These are phyloP conservation scores for Stenodema calcarata DNA, from an alignment of 2,888 invertebrate species.

Conservation along the genomic window DNA sequence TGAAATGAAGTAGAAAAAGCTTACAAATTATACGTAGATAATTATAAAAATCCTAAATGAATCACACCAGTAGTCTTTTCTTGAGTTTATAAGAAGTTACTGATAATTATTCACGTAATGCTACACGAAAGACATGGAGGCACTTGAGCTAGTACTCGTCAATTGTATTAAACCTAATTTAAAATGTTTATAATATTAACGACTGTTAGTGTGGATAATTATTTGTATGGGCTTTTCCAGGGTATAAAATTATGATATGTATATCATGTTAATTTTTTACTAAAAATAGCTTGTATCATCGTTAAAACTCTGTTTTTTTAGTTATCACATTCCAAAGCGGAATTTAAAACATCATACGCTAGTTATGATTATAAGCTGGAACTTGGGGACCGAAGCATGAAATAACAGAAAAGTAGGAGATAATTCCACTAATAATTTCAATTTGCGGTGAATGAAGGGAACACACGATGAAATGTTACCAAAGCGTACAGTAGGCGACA, in stretches of 20 bases:
- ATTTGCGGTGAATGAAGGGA: no score
- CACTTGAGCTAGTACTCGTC: background rate
- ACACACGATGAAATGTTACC: no score
- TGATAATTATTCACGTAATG: background rate
- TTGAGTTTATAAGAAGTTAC: background rate
- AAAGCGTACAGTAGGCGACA: no score
- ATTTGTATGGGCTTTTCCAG: background rate
- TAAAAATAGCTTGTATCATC: background rate
- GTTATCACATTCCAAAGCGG: constrained; percentile 33
- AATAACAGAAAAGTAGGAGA: no score
- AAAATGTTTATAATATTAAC: background rate
- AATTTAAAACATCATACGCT: background rate
- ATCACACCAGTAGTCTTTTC: constrained; percentile 27
- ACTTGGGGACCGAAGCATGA: background rate
- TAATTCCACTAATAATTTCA: no score
- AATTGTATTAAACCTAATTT: background rate
- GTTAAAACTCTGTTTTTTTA: background rate
- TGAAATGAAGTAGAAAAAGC: background rate
- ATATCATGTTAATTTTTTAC: background rate
- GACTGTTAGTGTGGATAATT: background rate
- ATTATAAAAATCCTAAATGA: background rate
- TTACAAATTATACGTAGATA: background rate
- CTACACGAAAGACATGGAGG: constrained; percentile 13
- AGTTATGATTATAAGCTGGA: background rate
- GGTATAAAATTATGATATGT: background rate